Conservation (phyloP, 2,113 vertebrate species). For the Tiliqua scincoides region DNA sequence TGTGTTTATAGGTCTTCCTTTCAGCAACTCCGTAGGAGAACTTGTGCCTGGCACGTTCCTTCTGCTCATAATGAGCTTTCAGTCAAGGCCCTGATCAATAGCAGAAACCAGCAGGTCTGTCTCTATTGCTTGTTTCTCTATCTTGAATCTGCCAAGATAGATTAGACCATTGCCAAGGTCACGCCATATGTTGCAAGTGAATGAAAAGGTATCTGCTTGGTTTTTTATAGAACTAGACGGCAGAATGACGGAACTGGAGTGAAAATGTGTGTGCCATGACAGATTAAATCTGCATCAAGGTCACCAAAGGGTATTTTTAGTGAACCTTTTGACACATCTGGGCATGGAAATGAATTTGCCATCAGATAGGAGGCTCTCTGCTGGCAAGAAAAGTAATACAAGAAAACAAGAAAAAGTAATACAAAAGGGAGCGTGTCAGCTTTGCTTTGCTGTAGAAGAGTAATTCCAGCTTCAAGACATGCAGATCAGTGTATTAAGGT, state of each 20-base stretch:
- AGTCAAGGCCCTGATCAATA: slow-evolving; percentile 79
- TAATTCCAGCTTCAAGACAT: not conserved
- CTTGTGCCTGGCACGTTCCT: slow-evolving; percentile 55
- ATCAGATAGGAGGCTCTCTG: not conserved
- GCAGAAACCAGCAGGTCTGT: slow-evolving; percentile 75
- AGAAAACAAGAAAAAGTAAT: not conserved
- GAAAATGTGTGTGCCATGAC: slow-evolving; percentile 37
- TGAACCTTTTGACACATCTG: slow-evolving; percentile 4
- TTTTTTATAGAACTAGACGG: slow-evolving; percentile 62
- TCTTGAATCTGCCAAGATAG: slow-evolving; percentile 79
- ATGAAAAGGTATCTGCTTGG: slow-evolving; percentile 62
- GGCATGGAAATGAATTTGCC: not conserved
- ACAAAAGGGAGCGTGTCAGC: not conserved
- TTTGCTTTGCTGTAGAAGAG: not conserved
- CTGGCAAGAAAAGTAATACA: fast-evolving
- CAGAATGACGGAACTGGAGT: slow-evolving; percentile 48
- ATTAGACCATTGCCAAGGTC: slow-evolving; percentile 80
- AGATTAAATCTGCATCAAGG: slow-evolving; percentile 68
- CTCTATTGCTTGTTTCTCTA: slow-evolving; percentile 78
- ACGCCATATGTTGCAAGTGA: slow-evolving; percentile 66
- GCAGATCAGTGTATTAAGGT: not conserved
- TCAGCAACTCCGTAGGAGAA: slow-evolving; percentile 53
- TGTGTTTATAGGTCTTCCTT: not conserved
- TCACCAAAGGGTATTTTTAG: slow-evolving; percentile 39
- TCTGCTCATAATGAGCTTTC: slow-evolving; percentile 76